These are phyloP conservation scores for Hyles vespertilio DNA, from an alignment of 1,140 invertebrate species.

Conservation along the genomic window DNA sequence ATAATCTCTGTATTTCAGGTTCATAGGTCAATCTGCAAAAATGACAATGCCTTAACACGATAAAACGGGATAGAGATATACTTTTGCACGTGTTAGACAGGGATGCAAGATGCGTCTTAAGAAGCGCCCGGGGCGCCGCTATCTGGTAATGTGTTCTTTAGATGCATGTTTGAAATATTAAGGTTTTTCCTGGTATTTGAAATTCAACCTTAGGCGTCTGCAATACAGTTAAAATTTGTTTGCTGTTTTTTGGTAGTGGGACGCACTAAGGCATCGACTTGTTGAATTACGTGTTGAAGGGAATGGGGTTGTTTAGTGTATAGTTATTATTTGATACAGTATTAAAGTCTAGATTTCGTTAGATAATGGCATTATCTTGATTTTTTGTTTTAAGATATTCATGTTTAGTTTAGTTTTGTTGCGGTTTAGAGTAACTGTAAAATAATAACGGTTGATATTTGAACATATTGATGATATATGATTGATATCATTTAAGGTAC, in stretches of 20 bases:
- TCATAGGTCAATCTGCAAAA: conserved; percentile 64
- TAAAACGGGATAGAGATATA: conserved; percentile 31
- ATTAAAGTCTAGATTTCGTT: too few relatives aligned
- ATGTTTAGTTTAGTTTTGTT: too few relatives aligned
- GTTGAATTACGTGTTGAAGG: conserved; percentile 54
- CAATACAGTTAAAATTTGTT: background rate
- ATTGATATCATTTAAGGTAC: too few relatives aligned
- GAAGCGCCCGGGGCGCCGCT: conserved; percentile 43
- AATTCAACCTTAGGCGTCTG: background rate
- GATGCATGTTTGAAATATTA: conserved; percentile 27
- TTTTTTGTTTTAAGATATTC: too few relatives aligned
- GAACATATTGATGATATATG: too few relatives aligned
- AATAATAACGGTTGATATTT: too few relatives aligned
- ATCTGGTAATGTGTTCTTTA: conserved; percentile 36
- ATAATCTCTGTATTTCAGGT: conserved; percentile 52
- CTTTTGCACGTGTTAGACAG: conserved; percentile 15
- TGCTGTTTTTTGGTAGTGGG: background rate
- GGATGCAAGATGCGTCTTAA: conserved; percentile 31
- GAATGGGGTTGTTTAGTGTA: conserved; percentile 42
- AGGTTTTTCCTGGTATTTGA: background rate
- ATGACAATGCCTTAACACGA: conserved; percentile 46
- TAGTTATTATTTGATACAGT: conserved; percentile 2
- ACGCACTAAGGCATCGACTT: conserved; percentile 41
- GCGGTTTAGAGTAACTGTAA: too few relatives aligned
- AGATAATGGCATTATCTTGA: too few relatives aligned